Evolutionary conservation across 2,888 invertebrate species (phyloP).

Genomic region (Hemistola chrysoprasaria): DNA sequence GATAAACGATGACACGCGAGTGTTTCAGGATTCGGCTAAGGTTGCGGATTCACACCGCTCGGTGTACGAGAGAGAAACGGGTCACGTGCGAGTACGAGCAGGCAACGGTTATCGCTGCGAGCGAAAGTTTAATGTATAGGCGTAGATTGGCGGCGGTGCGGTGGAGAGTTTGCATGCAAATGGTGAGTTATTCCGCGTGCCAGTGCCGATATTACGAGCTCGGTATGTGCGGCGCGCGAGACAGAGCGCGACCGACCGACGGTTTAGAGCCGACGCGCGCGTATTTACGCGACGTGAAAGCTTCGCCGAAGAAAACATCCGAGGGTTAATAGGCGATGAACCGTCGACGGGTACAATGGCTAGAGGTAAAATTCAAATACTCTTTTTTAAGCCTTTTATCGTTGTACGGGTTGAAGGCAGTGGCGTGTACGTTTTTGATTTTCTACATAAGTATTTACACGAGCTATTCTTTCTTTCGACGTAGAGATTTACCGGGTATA

Average conservation of each 20-base stretch:
- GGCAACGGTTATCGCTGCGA: constrained; percentile 23
- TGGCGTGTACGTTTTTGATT: not conserved
- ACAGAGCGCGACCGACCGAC: not conserved
- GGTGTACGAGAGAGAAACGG: not conserved
- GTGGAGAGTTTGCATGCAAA: constrained; percentile 57
- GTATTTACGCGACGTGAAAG: constrained; percentile 13
- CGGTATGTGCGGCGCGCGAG: constrained; percentile 20
- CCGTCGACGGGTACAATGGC: constrained; percentile 10
- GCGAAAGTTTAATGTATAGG: constrained; percentile 21
- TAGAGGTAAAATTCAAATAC: constrained; percentile 10
- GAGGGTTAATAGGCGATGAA: constrained; percentile 12
- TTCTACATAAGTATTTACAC: too few relatives aligned
- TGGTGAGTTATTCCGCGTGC: constrained; percentile 45
- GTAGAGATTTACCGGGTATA: too few relatives aligned
- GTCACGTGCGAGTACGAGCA: constrained; percentile 5
- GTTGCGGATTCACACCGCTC: constrained; percentile 1
- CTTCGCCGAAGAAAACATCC: constrained; percentile 1
- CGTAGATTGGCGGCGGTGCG: constrained; percentile 25
- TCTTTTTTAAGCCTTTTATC: constrained; percentile 9
- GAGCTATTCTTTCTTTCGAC: too few relatives aligned
- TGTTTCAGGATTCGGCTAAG: constrained; percentile 9
- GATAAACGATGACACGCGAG: constrained; percentile 13
- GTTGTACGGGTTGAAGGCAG: not conserved
- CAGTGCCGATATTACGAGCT: constrained; percentile 36
- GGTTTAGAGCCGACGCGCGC: constrained; percentile 5